Base-by-base conservation (phyloP, 2,888 invertebrate genomes). In the Melipona beecheii region DNA sequence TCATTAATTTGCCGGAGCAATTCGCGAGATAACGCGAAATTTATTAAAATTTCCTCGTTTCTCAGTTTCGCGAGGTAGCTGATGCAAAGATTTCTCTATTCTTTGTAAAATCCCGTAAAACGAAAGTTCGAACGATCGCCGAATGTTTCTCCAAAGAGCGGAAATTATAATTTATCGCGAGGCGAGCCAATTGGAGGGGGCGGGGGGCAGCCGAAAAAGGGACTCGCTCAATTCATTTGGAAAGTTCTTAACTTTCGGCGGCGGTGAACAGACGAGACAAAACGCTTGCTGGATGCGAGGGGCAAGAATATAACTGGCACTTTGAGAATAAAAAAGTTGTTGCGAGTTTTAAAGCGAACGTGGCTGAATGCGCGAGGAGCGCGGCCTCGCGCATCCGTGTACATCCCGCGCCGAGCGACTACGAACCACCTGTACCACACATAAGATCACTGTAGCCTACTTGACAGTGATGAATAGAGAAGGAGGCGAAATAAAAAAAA, bases 401-500 rank as follows among this genome's bases (percentile, higher is more conserved):
- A 24, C 76, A 31, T 68, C 69, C 56, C 79, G 75, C 31, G 69
- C 69, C 52, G 62, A 54, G 52, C 68, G 69, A 36, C 64, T 54
- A 49, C 43, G 43, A 43, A 43, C 69, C 79, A 79, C 76, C 76
- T 76, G 68, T 56, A 43, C 70, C 69, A 50, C 69, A 50, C 50
- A 17, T 65, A 43, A 80, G 77, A 80, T 77, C 80, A 77, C 80
- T 60, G 80, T 54, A 64, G 52, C 24, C 78, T 43, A 66, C 78
- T 78, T 71, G 66, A 71, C 80, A 78, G 78, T 78, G 80, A 70
- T 71, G 80, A 78, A 81, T 78, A 77, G 80, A 71, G 52, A 78
- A 66, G 52, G 52, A 52, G 71, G 71, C 11, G 65, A 72, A 77
- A 78, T 81, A 77, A 71, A 81, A 78, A 66, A 71, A 60, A 60